These are phyloP conservation scores for Lipophrys pholis DNA, from an alignment of 2,113 vertebrate species.

Conservation along the genomic window DNA sequence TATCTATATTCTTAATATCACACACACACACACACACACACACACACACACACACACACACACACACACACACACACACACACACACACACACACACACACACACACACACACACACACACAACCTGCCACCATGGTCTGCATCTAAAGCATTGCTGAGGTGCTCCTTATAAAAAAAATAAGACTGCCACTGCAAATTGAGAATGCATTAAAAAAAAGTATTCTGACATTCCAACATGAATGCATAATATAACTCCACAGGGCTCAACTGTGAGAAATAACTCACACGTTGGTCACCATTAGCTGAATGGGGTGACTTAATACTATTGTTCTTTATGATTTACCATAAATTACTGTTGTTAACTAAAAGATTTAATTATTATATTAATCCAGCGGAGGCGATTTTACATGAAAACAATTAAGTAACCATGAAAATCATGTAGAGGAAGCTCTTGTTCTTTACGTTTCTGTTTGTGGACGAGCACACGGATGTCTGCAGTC, in stretches of 20 bases:
- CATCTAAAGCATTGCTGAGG: not conserved
- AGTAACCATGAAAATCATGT: constrained; percentile 32
- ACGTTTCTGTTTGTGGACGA: constrained; percentile 29
- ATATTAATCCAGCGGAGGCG: constrained; percentile 15
- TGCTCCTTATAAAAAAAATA: not conserved
- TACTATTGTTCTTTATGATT: constrained; percentile 26
- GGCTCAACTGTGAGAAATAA: constrained; percentile 1
- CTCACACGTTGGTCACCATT: constrained; percentile 23
- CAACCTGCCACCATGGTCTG: too few species aligned
- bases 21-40: too few species aligned
- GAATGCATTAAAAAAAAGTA: not conserved
- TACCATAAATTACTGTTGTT: constrained; percentile 35
- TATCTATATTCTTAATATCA: too few species aligned
- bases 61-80: too few species aligned
- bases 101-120: too few species aligned
- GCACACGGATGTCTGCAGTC: constrained; percentile 23
- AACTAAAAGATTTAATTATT: constrained; percentile 35
- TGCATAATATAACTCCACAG: constrained; percentile 24
- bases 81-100: too few species aligned
- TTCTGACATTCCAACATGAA: constrained; percentile 1
- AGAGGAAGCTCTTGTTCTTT: constrained; percentile 32
- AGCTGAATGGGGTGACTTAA: constrained; percentile 15
- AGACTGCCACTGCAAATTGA: constrained; percentile 2
- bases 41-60: too few species aligned
- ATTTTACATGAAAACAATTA: constrained; percentile 52